These are phyloP conservation scores for Spisula subtruncata DNA, from an alignment of 2,888 invertebrate genomes.

Conservation along the genomic window DNA sequence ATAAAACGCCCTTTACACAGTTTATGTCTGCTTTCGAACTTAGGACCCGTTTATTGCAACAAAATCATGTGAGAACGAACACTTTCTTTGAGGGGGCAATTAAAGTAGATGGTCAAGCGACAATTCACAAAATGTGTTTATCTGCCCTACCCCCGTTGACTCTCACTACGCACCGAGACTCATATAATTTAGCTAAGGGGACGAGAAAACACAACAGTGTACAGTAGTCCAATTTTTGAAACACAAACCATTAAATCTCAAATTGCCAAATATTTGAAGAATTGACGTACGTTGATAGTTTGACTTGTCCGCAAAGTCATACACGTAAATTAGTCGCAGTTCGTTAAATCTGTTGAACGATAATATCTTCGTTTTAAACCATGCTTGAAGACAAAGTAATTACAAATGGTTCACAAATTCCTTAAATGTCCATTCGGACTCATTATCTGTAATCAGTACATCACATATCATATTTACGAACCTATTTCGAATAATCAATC, in stretches of 20 bases:
- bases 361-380: constrained; percentile 34
- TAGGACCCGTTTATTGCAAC: too few relatives aligned
- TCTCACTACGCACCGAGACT: too few relatives aligned
- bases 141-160: too few relatives aligned
- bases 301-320: constrained; percentile 36
- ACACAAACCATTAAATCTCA: background rate
- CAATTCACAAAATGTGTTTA: too few relatives aligned
- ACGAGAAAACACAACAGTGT: background rate
- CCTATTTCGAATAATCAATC: background rate
- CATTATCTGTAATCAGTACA: constrained; percentile 12
- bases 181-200: too few relatives aligned
- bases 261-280: constrained; percentile 21
- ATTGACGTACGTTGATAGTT: background rate
- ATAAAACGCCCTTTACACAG: too few relatives aligned
- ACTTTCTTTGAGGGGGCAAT: too few relatives aligned
- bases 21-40: too few relatives aligned
- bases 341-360: constrained; percentile 37
- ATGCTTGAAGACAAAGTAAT: constrained; percentile 29
- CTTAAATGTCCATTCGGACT: constrained; percentile 16
- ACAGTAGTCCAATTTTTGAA: background rate
- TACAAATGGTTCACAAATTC: constrained; percentile 35
- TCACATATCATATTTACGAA: constrained; percentile 21
- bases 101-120: too few relatives aligned
- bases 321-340: constrained; percentile 42
- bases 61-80: too few relatives aligned